Conservation (phyloP, 1,140 invertebrate genomes). For the Thrips palmi region DNA sequence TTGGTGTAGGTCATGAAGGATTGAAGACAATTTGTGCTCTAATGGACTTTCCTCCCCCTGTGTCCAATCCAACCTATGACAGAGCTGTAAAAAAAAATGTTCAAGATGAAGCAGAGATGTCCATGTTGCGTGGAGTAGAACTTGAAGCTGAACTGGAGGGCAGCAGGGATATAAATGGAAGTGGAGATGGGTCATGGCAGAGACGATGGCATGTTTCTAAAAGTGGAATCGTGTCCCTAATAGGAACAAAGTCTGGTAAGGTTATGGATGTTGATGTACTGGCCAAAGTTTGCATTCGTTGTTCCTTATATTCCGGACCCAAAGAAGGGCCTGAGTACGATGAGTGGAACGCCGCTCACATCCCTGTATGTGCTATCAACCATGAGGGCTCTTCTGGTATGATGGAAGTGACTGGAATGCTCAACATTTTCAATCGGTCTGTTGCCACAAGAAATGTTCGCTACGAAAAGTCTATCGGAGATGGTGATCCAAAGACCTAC, state of each 20-base stretch:
- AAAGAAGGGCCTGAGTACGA: conserved; percentile 6
- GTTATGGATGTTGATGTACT: conserved; percentile 13
- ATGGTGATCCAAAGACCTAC: too few species aligned
- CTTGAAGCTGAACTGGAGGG: conserved; percentile 10
- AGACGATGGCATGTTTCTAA: conserved; percentile 13
- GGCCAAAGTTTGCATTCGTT: conserved; percentile 11
- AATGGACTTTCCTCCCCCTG: conserved; percentile 2
- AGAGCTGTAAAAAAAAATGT: background rate
- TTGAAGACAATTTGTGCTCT: background rate
- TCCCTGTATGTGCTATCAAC: background rate
- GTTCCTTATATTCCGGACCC: conserved; percentile 2
- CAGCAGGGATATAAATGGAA: conserved; percentile 12
- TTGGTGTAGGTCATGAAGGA: background rate
- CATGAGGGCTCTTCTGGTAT: background rate
- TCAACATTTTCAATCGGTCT: too few species aligned
- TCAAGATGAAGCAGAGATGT: background rate
- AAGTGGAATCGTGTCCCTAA: conserved; percentile 8
- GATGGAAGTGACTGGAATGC: conserved; percentile 2
- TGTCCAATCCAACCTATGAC: background rate
- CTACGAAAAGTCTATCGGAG: too few species aligned
- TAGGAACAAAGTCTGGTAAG: conserved; percentile 12
- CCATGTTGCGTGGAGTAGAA: conserved; percentile 1
- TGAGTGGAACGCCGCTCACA: conserved; percentile 9
- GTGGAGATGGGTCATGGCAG: conserved; percentile 14
- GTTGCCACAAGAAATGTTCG: too few species aligned